Conservation (phyloP, 2,888 invertebrate species). For the Acanthosepion pharaonis region DNA sequence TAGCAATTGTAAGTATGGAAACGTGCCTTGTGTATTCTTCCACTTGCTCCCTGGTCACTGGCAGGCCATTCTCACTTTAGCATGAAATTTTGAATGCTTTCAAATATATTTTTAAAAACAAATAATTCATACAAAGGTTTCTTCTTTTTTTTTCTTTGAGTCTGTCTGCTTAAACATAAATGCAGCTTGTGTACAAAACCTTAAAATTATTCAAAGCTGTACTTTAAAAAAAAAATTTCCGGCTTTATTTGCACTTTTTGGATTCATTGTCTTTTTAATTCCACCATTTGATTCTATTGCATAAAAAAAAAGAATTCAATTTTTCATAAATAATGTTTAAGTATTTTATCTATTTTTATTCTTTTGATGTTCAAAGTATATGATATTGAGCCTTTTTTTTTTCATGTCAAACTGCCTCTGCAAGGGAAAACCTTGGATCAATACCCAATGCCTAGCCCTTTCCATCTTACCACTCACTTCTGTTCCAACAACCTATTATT, state of each 20-base stretch:
- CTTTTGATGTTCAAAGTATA: neutral
- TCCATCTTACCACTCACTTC: conserved; percentile 33
- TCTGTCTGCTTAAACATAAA: neutral
- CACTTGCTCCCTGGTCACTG: neutral
- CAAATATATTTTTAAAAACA: conserved; percentile 10
- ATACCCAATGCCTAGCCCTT: neutral
- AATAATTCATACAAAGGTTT: neutral
- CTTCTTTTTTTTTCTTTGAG: neutral
- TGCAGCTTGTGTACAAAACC: neutral
- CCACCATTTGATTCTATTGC: neutral
- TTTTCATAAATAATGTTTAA: neutral
- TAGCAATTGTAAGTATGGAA: conserved; percentile 8
- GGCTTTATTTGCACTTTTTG: conserved; percentile 8
- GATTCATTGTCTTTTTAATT: conserved; percentile 3
- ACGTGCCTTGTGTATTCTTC: conserved; percentile 22
- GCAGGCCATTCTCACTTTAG: conserved; percentile 33
- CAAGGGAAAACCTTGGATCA: neutral
- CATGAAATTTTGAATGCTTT: neutral
- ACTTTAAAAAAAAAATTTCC: neutral
- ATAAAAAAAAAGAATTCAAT: neutral
- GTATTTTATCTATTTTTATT: conserved; percentile 21
- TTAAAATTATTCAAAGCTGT: neutral
- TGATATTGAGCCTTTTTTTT: neutral
- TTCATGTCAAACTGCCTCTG: conserved; percentile 14
- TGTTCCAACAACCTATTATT: neutral